Percentiles rank a stretch among this genome's conserved stretches.
Evolutionary conservation across 2,797 vertebrate genomes (phyloP).

Genomic region (Onychomys arenicola): DNA sequence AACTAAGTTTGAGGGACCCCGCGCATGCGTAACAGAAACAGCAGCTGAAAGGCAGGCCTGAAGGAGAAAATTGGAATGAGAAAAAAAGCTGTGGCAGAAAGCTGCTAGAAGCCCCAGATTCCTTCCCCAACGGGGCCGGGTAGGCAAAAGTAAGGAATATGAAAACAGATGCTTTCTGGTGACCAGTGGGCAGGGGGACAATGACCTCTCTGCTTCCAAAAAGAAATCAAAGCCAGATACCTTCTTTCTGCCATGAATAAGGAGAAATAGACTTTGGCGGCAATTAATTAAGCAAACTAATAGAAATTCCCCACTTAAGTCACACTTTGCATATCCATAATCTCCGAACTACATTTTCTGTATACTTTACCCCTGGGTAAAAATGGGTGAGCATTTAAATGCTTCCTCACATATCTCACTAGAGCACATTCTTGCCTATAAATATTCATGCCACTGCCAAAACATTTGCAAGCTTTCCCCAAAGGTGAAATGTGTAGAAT

Average conservation of each 20-base stretch:
- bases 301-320: conserved; percentile 87
- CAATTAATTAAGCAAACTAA: conserved; percentile 90
- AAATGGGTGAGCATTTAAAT: conserved; percentile 89
- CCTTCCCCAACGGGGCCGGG: not conserved
- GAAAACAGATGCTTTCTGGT: not conserved
- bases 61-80: conserved; percentile 16
- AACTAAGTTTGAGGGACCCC: not conserved
- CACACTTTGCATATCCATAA: conserved; percentile 89
- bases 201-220: not conserved
- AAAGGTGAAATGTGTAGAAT: conserved; percentile 91
- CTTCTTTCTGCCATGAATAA: conserved; percentile 72
- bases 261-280: conserved; percentile 80
- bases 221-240: conserved; percentile 69
- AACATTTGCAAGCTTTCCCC: conserved; percentile 90
- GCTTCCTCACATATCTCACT: conserved; percentile 90
- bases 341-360: conserved; percentile 88
- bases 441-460: conserved; percentile 91
- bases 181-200: not conserved
- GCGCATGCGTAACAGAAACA: not conserved
- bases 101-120: conserved; percentile 7
- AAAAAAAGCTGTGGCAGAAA: not conserved
- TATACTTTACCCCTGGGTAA: conserved; percentile 91
- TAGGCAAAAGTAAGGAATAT: not conserved
- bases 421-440: conserved; percentile 89
- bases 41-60: not conserved